phyloP scores from a whole-genome alignment of 1,140 invertebrate species.

The Venturia canescens region DNA sequence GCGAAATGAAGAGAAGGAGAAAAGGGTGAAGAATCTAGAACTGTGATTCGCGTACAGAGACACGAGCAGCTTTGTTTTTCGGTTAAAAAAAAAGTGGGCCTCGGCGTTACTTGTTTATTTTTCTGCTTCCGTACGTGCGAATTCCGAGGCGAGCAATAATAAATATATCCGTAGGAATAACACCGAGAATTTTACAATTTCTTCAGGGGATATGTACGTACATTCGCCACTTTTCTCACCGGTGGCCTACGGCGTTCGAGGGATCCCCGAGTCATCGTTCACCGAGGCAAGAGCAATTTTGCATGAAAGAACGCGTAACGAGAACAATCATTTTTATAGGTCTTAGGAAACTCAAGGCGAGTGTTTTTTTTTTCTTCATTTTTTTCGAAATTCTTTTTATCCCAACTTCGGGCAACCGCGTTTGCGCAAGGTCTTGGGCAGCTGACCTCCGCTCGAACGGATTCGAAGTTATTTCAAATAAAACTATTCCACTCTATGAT shows the following conservation, averaged over 20 bases:
- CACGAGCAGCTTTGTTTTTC: background rate
- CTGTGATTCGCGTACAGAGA: constrained; percentile 4
- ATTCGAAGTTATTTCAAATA: constrained; percentile 12
- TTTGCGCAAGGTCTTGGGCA: constrained; percentile 2
- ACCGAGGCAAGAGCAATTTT: constrained; percentile 6
- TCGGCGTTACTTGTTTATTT: background rate
- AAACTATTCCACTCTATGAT: background rate
- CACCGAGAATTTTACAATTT: constrained; percentile 6
- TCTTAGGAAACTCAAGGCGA: background rate
- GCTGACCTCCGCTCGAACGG: background rate
- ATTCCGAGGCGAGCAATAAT: background rate
- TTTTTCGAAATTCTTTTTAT: background rate
- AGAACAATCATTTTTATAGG: constrained; percentile 8
- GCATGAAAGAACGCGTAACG: background rate
- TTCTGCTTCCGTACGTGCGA: background rate
- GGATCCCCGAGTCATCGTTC: background rate
- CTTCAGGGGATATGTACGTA: background rate
- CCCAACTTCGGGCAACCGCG: background rate
- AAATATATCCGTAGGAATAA: background rate
- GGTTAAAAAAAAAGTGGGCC: background rate
- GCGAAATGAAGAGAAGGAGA: constrained; percentile 28
- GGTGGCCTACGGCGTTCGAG: background rate
- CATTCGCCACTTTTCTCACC: background rate
- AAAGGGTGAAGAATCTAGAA: constrained; percentile 12
- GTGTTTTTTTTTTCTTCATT: background rate